Evolutionary conservation across 2,113 vertebrate genomes (phyloP).

Genomic region (Chrysemys picta): DNA sequence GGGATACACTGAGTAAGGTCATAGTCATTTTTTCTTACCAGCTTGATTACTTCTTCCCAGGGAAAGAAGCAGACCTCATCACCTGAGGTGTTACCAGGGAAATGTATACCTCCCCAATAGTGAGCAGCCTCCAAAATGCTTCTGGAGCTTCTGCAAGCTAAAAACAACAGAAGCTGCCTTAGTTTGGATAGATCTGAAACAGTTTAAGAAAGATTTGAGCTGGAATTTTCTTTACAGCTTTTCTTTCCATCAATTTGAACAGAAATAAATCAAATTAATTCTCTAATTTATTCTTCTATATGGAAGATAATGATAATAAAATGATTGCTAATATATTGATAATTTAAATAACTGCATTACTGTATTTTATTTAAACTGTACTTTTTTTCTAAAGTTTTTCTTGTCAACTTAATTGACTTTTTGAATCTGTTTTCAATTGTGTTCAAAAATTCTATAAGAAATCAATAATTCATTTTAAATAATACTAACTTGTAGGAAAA

Average conservation of each 20-base stretch:
- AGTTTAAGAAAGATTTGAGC: conserved; percentile 50
- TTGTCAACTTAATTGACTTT: conserved; percentile 62
- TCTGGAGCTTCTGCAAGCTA: conserved; percentile 49
- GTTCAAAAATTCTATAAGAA: conserved; percentile 30
- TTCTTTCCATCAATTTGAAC: conserved; percentile 1
- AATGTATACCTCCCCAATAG: conserved; percentile 22
- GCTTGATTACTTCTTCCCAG: conserved; percentile 30
- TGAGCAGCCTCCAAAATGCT: conserved; percentile 42
- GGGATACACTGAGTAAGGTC: conserved; percentile 23
- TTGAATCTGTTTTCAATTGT: conserved; percentile 36
- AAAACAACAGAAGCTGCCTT: conserved; percentile 30
- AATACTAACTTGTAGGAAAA: neutral
- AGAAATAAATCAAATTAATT: conserved; percentile 33
- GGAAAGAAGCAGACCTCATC: conserved; percentile 44
- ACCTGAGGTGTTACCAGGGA: conserved; percentile 51
- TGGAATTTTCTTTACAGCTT: conserved; percentile 34
- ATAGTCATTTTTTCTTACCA: conserved; percentile 23
- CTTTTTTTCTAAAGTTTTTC: conserved; percentile 58
- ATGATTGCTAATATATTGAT: conserved; percentile 55
- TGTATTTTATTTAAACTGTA: conserved; percentile 58
- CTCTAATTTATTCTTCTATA: conserved; percentile 24
- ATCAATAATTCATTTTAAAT: conserved; percentile 55
- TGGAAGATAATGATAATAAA: conserved; percentile 49
- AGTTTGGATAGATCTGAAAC: conserved; percentile 37
- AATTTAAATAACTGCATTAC: conserved; percentile 65